These are phyloP conservation scores for Melolontha melolontha DNA, from an alignment of 2,888 invertebrate species.

Conservation along the genomic window DNA sequence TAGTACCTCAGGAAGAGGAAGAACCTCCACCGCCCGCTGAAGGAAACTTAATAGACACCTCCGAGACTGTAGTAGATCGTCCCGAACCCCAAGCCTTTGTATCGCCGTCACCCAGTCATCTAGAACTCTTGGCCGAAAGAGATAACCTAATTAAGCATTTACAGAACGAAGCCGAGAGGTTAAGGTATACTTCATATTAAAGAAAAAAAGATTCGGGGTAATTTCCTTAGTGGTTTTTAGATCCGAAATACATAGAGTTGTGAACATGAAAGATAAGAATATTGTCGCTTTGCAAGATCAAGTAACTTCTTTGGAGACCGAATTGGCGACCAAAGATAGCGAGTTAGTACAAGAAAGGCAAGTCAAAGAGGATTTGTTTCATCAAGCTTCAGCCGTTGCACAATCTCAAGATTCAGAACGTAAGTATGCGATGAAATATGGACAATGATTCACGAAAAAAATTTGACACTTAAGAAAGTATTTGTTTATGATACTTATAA, in stretches of 20 bases:
- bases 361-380: conserved; percentile 68
- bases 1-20: conserved; percentile 76
- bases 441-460: too few relatives aligned
- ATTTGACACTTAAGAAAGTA: too few relatives aligned
- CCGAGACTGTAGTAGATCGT: conserved; percentile 64
- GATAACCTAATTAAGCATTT: conserved; percentile 85
- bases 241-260: conserved; percentile 68
- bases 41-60: conserved; percentile 77
- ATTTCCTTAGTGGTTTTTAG: conserved; percentile 56
- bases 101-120: conserved; percentile 58
- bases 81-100: conserved; percentile 65
- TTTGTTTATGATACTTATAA: too few relatives aligned
- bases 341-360: conserved; percentile 71
- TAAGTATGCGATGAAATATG: conserved; percentile 59
- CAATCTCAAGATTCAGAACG: conserved; percentile 69
- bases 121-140: conserved; percentile 69
- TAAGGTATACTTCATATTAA: conserved; percentile 55
- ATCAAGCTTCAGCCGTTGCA: conserved; percentile 66
- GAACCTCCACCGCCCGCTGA: conserved; percentile 63
- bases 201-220: neutral
- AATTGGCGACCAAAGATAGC: conserved; percentile 69
- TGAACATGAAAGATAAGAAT: conserved; percentile 68
- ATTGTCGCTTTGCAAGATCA: conserved; percentile 67
- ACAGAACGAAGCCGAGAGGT: conserved; percentile 79
- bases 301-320: conserved; percentile 67